These are phyloP conservation scores for Oryctolagus cuniculus DNA, from an alignment of 2,113 vertebrate species.

Conservation along the genomic window DNA sequence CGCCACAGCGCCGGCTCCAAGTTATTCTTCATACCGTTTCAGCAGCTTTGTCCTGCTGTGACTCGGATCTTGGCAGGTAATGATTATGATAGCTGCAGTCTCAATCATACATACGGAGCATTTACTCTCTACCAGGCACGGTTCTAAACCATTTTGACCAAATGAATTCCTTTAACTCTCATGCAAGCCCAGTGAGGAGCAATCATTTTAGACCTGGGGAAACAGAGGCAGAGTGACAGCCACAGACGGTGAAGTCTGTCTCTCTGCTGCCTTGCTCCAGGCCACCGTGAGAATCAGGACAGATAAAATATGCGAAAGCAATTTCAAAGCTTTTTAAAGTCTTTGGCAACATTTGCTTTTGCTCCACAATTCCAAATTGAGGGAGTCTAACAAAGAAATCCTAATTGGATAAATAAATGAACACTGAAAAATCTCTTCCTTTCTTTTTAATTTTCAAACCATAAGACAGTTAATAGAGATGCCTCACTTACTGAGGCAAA, in stretches of 20 bases:
- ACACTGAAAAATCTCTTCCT: background rate
- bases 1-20: no score
- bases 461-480: background rate
- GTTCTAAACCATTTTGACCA: background rate
- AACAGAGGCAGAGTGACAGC: background rate
- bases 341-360: background rate
- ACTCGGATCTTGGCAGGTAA: background rate
- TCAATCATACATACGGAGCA: background rate
- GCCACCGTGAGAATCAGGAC: rapidly evolving
- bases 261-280: background rate
- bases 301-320: background rate
- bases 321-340: background rate
- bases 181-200: background rate
- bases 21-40: background rate
- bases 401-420: background rate
- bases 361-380: background rate
- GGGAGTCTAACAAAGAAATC: conserved; percentile 15
- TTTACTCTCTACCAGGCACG: background rate
- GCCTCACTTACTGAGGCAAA: background rate
- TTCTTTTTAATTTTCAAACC: background rate
- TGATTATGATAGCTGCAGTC: background rate
- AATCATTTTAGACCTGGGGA: background rate
- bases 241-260: background rate
- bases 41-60: background rate
- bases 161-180: background rate